phyloP scores from a whole-genome alignment of 92 coral and sea anemone species.

The Paragorgia papillata region DNA sequence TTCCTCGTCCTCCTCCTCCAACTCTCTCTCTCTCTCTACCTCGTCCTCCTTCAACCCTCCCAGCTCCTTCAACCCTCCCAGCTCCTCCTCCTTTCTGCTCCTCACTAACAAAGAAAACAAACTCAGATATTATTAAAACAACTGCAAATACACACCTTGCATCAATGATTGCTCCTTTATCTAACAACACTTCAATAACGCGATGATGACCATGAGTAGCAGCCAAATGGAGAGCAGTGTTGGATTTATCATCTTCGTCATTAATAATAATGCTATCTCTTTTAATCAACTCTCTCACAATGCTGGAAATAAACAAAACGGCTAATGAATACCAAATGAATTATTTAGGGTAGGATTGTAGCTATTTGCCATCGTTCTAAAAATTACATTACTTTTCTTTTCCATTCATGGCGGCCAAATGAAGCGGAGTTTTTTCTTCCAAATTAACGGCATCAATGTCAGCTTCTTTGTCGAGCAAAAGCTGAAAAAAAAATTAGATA shows the following conservation, averaged over 20 bases:
- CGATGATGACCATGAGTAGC: constrained; percentile 82
- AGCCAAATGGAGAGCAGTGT: constrained; percentile 89
- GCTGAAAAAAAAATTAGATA: constrained; percentile 40
- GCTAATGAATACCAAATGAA: too few species aligned
- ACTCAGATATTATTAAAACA: too few species aligned
- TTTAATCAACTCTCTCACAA: constrained; percentile 68
- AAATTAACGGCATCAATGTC: constrained; percentile 81
- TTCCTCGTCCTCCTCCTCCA: too few species aligned
- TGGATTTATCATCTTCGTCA: constrained; percentile 93
- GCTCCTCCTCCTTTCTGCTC: too few species aligned
- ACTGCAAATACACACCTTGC: constrained; percentile 98
- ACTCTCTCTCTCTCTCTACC: too few species aligned
- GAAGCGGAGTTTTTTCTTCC: constrained; percentile 86
- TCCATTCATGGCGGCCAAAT: constrained; percentile 85
- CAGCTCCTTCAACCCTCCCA: too few species aligned
- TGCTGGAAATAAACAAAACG: constrained; percentile 52
- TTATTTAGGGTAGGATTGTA: too few species aligned
- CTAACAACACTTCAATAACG: constrained; percentile 73
- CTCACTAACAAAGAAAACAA: too few species aligned
- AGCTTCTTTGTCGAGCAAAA: constrained; percentile 71
- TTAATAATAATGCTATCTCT: constrained; percentile 84
- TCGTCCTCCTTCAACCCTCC: too few species aligned
- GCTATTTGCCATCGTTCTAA: too few species aligned
- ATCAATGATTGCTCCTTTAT: constrained; percentile 89
- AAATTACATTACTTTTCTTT: constrained; percentile 69